Percentiles rank a stretch among this genome's conserved stretches.
Conservation (phyloP, 2,888 invertebrate species). For the Pegoplata infirma region DNA sequence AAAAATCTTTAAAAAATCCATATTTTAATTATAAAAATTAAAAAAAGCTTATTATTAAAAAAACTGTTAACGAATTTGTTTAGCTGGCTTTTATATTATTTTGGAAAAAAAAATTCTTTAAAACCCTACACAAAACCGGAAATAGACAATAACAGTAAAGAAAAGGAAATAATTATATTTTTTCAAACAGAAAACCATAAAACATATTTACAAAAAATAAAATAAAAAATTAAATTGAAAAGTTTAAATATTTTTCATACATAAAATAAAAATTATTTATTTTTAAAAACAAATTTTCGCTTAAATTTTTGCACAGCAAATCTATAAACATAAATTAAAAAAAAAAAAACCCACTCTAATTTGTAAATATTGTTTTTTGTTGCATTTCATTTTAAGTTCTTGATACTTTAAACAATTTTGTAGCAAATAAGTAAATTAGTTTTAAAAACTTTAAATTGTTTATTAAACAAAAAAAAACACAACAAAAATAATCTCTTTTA, state of each 20-base stretch:
- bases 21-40: too few relatives aligned
- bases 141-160: constrained; percentile 61
- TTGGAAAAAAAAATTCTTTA: not conserved
- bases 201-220: constrained; percentile 49
- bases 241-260: constrained; percentile 38
- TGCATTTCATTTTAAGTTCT: constrained; percentile 26
- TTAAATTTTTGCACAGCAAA: constrained; percentile 48
- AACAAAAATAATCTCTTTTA: constrained; percentile 1
- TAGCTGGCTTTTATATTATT: not conserved
- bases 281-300: constrained; percentile 24
- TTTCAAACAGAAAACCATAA: constrained; percentile 45
- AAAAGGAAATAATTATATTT: constrained; percentile 35
- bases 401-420: not conserved
- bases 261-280: constrained; percentile 18
- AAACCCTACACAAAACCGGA: constrained; percentile 40
- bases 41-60: not conserved
- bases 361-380: constrained; percentile 55
- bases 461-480: constrained; percentile 4
- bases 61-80: not conserved
- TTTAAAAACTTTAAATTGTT: not conserved
- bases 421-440: constrained; percentile 2
- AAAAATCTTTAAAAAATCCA: not conserved
- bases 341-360: not conserved
- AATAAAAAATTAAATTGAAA: not conserved
- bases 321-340: constrained; percentile 11